These are phyloP conservation scores for Esperia sulphurella DNA, from an alignment of 2,888 invertebrate genomes.

Conservation along the genomic window DNA sequence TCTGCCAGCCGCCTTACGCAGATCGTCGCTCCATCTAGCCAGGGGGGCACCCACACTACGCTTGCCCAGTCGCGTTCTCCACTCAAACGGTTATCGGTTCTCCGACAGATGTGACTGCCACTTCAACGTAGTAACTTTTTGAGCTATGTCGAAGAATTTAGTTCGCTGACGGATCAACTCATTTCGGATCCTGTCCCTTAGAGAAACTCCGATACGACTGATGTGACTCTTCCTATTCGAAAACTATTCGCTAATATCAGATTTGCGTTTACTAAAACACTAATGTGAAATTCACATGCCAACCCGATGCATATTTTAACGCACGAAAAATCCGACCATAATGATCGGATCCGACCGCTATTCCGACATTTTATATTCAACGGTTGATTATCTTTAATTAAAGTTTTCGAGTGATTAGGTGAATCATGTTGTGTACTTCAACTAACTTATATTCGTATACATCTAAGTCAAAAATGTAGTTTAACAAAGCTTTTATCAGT, in stretches of 20 bases:
- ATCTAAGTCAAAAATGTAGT: constrained; percentile 14
- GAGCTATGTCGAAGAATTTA: no score
- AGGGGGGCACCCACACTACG: no score
- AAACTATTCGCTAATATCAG: constrained; percentile 53
- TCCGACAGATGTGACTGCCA: no score
- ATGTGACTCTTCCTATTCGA: neutral
- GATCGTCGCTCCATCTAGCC: no score
- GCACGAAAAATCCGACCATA: constrained; percentile 40
- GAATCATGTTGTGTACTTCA: constrained; percentile 39
- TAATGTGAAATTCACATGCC: constrained; percentile 57
- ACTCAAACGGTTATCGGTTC: no score
- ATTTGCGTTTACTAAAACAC: constrained; percentile 53
- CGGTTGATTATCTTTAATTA: constrained; percentile 61
- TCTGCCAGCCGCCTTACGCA: no score
- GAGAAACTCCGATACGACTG: no score
- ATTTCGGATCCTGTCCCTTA: no score
- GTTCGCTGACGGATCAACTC: no score
- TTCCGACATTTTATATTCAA: constrained; percentile 49
- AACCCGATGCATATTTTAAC: constrained; percentile 40
- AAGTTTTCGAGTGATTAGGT: constrained; percentile 57
- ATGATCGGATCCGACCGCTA: constrained; percentile 42
- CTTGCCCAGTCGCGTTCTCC: no score
- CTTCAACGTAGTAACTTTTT: no score
- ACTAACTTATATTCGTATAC: constrained; percentile 17
- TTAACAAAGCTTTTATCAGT: constrained; percentile 23